These are phyloP conservation scores for Agriopis aurantiaria DNA, from an alignment of 2,888 invertebrate genomes.

Conservation along the genomic window DNA sequence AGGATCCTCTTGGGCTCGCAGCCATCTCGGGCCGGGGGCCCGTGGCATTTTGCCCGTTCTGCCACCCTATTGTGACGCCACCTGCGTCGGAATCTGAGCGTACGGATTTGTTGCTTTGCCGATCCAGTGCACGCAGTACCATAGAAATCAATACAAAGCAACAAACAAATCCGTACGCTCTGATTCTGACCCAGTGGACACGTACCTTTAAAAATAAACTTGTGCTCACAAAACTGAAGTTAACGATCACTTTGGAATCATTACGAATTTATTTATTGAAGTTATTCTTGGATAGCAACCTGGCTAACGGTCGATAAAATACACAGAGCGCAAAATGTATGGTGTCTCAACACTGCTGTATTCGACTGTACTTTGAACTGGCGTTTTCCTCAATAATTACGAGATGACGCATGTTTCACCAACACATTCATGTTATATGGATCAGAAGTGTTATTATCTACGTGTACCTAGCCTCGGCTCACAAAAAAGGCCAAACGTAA, in stretches of 20 bases:
- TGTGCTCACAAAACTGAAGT: background rate
- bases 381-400: constrained; percentile 11
- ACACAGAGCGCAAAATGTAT: background rate
- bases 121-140: no score
- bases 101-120: no score
- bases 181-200: no score
- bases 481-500: background rate
- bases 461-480: background rate
- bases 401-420: constrained; percentile 7
- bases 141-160: no score
- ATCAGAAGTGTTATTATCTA: background rate
- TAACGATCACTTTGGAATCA: background rate
- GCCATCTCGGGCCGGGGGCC: no score
- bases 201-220: background rate
- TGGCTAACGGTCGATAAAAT: background rate
- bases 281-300: background rate
- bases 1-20: no score
- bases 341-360: background rate
- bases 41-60: no score
- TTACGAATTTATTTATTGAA: background rate
- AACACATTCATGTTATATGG: background rate
- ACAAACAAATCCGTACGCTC: no score
- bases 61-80: no score
- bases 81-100: no score
- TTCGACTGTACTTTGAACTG: background rate